Base-by-base conservation (phyloP, 2,797 vertebrate genomes). In the Ctenopoma kingsleyae region DNA sequence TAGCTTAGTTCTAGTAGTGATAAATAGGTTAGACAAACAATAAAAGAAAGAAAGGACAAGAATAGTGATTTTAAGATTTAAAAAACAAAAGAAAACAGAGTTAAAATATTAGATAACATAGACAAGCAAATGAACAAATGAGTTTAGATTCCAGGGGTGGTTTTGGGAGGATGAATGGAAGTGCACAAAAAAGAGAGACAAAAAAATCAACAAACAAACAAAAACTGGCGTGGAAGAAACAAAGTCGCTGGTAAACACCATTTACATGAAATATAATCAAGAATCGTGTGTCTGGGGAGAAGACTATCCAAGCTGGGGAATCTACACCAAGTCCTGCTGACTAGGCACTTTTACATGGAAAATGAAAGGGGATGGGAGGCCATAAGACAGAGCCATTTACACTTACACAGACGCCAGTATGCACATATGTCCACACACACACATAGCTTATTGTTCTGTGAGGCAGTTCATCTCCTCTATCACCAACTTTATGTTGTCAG, bases 301-400 rank as follows among this genome's bases (percentile, higher is more conserved):
- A 71, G 74, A 74, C 65, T 46, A 65, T 41, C 50, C 23, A 17
- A 58, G 62, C 62, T 41, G n/a, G 44, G 46, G 68, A 49, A 79
- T 74, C 59, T 22, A 57, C 66, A 65, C 52, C 43, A 74, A 81
- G 60, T 73, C 81, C 63, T 83, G 84, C 85, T 87, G 85, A 89
- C 80, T 73, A 38, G 48, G 36, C 80, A 58, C 70, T 78, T 85
- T 74, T 30, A 69, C 56, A 59, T 47, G 27, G 71, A 73, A 79
- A 68, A 80, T 68, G 84, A 74, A 77, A 61, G 44, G 4, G 50
- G 43, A 54, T 44, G 35, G 46, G 8, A 76, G 47, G 32, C 61
- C 5, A 23, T 66, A 59, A 60, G 69, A 82, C 46, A 59, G 36
- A 76, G 35, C 40, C 59, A 75, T 81, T 88, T 60, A 47, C 51